A percentile compares a stretch with the other conserved stretches of the same genome.
phyloP scores from a whole-genome alignment of 2,888 invertebrate species.

The Mesorhabditis sp. region DNA sequence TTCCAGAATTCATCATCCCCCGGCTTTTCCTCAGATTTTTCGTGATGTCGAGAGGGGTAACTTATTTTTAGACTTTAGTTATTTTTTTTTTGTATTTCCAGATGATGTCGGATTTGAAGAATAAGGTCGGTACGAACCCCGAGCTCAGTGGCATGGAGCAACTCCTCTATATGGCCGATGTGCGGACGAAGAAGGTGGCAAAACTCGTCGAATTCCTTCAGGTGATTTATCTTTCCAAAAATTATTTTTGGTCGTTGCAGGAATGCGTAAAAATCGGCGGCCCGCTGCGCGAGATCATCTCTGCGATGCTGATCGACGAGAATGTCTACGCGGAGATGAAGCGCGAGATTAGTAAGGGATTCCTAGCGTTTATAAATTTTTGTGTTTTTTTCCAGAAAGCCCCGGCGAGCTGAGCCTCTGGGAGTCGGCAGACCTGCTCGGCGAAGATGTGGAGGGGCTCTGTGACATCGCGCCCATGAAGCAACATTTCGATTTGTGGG shows the following conservation, averaged over 20 bases:
- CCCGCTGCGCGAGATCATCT: constrained; percentile 33
- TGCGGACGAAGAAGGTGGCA: not conserved
- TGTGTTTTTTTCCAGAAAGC: too few relatives aligned
- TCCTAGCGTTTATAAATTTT: too few relatives aligned
- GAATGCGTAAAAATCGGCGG: constrained; percentile 38
- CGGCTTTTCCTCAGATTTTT: constrained; percentile 37
- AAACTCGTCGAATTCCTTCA: constrained; percentile 28
- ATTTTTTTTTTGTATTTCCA: too few relatives aligned
- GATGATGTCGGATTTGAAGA: too few relatives aligned
- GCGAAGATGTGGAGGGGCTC: too few relatives aligned
- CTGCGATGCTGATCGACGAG: constrained; percentile 31
- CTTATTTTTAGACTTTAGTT: not conserved
- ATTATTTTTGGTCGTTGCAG: constrained; percentile 17
- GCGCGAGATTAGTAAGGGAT: not conserved
- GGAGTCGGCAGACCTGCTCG: too few relatives aligned
- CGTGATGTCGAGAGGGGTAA: constrained; percentile 22
- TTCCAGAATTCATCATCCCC: constrained; percentile 37
- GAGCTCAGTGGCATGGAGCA: too few relatives aligned
- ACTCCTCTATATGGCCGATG: too few relatives aligned
- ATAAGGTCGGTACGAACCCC: too few relatives aligned
- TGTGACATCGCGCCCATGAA: too few relatives aligned
- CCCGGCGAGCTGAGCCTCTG: too few relatives aligned
- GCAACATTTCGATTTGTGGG: too few relatives aligned
- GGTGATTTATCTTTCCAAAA: constrained; percentile 17
- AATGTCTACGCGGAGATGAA: constrained; percentile 29